Evolutionary conservation across 2,888 invertebrate genomes (phyloP), one percentile per base, ranked within the genome.

Genomic region (Onchidella celtica): DNA sequence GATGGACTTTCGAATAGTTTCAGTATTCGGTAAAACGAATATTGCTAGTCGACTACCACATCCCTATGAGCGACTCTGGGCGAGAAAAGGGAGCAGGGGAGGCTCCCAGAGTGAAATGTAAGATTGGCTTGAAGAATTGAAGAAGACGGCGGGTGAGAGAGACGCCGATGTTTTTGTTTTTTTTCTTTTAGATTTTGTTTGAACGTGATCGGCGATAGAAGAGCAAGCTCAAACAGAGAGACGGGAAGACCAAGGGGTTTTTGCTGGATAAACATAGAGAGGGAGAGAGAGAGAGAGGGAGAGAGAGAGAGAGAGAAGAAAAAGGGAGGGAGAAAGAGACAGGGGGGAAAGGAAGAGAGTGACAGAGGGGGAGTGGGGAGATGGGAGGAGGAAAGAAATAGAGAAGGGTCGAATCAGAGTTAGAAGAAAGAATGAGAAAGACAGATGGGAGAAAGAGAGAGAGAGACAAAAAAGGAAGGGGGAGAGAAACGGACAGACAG

Each of bases 281-380:
- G 40, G 55, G 59, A 38, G 74, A 36, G 59, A 57, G 57, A 6
- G 17, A n/a, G 24, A 68, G 63, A 47, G 32, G 55, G 78, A 57
- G 59, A 29, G 47, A 32, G 27, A 78, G 47, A 47, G 27, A 40
- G 66, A 57, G 69, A 68, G 69, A 47, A 47, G 36, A 21, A n/a
- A 21, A 47, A 21, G 24, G 27, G 17, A 21, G 29, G 14, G 27
- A 14, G 27, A 40, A 32, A 34, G n/a, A 17, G 27, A 21, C 24
- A 57, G 27, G 40, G 21, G 47, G 65, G 36, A 29, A 36, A 72
- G n/a, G 24, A 34, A 27, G 32, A 55, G 32, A 65, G 36, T 0
- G 38, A 21, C 14, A 9, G 21, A 27, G 57, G n/a, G n/a, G 38
- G 4, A 24, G 21, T 24, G 6, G 38, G 69, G 24, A n/a, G 34